These are phyloP conservation scores for Pseudomyrmex flavicornis DNA, from an alignment of 1,140 invertebrate species.

Conservation along the genomic window DNA sequence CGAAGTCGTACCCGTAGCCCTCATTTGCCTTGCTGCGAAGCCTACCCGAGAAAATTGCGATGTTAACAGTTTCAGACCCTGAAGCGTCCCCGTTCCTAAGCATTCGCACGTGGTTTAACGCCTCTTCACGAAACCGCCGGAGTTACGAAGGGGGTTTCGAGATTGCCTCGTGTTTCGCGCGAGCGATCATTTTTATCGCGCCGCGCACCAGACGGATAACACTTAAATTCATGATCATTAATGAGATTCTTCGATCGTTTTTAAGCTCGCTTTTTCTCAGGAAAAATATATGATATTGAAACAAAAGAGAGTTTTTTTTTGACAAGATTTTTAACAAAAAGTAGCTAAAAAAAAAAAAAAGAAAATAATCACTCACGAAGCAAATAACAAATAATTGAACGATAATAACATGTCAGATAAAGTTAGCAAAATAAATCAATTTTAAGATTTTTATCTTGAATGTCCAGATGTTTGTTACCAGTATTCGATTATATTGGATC, in stretches of 20 bases:
- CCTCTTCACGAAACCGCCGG: slow-evolving; percentile 24
- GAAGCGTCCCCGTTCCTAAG: slow-evolving; percentile 11
- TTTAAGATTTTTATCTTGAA: too few relatives aligned
- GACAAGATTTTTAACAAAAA: too few relatives aligned
- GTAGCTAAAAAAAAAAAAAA: too few relatives aligned
- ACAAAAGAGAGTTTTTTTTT: too few relatives aligned
- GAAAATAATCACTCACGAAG: too few relatives aligned
- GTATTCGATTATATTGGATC: too few relatives aligned
- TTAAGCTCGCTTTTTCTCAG: background rate
- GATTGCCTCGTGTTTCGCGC: slow-evolving; percentile 3
- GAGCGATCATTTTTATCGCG: slow-evolving; percentile 42
- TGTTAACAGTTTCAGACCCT: slow-evolving; percentile 53
- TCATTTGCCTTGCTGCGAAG: slow-evolving; percentile 58
- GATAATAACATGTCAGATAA: too few relatives aligned
- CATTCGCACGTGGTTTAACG: slow-evolving; percentile 54
- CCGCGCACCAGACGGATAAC: background rate
- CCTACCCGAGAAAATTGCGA: slow-evolving; percentile 54
- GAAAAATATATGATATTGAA: background rate
- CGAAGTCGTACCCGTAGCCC: slow-evolving; percentile 53
- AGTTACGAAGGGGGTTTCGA: background rate
- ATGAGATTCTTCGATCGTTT: background rate
- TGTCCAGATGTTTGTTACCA: too few relatives aligned
- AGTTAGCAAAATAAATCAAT: too few relatives aligned
- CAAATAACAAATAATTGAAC: too few relatives aligned
- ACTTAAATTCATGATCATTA: background rate